These are phyloP conservation scores for Drosophila conformis DNA, from an alignment of 2,888 invertebrate species.

Conservation along the genomic window DNA sequence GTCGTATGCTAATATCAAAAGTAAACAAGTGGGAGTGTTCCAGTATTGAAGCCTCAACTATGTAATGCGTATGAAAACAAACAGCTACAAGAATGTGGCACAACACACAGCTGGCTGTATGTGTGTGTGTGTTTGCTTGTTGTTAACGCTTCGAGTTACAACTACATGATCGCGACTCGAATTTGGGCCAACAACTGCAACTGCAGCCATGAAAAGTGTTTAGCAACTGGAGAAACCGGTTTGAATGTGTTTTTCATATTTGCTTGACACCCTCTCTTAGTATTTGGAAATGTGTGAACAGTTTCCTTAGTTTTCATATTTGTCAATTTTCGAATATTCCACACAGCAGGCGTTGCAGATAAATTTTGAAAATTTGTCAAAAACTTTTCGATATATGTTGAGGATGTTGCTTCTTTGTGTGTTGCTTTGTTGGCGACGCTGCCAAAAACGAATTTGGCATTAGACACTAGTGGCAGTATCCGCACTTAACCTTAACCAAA, in stretches of 20 bases:
- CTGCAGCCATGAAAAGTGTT: slow-evolving; percentile 28
- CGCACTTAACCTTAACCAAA: slow-evolving; percentile 75
- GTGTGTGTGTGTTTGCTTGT: slow-evolving; percentile 11
- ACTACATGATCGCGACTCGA: slow-evolving; percentile 45
- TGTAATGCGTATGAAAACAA: slow-evolving; percentile 12
- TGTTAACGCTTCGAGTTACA: slow-evolving; percentile 34
- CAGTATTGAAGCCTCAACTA: not conserved
- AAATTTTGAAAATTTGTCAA: slow-evolving; percentile 72
- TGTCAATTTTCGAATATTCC: slow-evolving; percentile 12
- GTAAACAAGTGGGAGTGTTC: slow-evolving; percentile 1
- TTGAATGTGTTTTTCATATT: not conserved
- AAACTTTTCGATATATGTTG: slow-evolving; percentile 16
- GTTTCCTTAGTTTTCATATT: slow-evolving; percentile 30
- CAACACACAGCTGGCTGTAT: slow-evolving; percentile 20
- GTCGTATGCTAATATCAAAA: slow-evolving; percentile 22
- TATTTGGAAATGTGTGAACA: slow-evolving; percentile 29
- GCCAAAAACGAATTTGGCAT: slow-evolving; percentile 68
- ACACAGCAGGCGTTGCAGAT: slow-evolving; percentile 36
- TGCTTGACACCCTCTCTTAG: slow-evolving; percentile 6
- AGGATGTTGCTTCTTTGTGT: slow-evolving; percentile 20
- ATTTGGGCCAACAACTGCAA: slow-evolving; percentile 36
- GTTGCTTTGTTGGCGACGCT: slow-evolving; percentile 58
- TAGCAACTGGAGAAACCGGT: slow-evolving; percentile 47
- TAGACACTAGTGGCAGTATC: slow-evolving; percentile 32
- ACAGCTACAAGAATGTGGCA: slow-evolving; percentile 40